Conservation (phyloP, 2,113 vertebrate species). For the Indicator maculatus region DNA sequence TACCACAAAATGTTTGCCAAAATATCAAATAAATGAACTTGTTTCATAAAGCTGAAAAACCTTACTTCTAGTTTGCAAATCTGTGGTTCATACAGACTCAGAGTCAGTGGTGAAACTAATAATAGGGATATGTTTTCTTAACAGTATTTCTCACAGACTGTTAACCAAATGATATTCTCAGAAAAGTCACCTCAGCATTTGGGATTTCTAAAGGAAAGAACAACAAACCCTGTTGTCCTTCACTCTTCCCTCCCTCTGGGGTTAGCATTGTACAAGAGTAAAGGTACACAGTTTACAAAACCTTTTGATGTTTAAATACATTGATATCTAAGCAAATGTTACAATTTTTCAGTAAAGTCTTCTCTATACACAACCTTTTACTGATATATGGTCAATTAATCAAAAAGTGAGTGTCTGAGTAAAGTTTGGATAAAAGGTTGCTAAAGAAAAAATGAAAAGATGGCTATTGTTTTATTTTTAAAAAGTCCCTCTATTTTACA, state of each 20-base stretch:
- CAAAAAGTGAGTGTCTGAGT: not conserved
- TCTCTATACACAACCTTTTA: not conserved
- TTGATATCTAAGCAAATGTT: not conserved
- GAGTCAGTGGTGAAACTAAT: not conserved
- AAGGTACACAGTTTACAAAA: constrained; percentile 7
- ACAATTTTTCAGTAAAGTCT: not conserved
- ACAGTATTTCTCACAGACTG: not conserved
- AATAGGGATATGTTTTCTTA: not conserved
- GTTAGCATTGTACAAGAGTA: constrained; percentile 3
- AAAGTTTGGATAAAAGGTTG: not conserved
- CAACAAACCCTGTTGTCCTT: not conserved
- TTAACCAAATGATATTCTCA: not conserved
- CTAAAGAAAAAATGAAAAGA: not conserved
- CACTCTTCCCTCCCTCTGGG: constrained; percentile 39
- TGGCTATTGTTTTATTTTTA: not conserved
- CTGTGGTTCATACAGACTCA: not conserved
- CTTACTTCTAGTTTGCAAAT: not conserved
- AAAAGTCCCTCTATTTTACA: not conserved
- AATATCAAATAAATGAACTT: not conserved
- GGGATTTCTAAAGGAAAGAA: not conserved
- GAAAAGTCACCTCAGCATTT: not conserved
- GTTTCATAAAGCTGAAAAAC: not conserved
- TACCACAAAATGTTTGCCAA: not conserved
- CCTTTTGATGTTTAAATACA: not conserved
- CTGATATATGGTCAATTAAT: not conserved